phyloP scores from a whole-genome alignment of 1,140 invertebrate genomes.

The Acromyrmex heyeri region DNA sequence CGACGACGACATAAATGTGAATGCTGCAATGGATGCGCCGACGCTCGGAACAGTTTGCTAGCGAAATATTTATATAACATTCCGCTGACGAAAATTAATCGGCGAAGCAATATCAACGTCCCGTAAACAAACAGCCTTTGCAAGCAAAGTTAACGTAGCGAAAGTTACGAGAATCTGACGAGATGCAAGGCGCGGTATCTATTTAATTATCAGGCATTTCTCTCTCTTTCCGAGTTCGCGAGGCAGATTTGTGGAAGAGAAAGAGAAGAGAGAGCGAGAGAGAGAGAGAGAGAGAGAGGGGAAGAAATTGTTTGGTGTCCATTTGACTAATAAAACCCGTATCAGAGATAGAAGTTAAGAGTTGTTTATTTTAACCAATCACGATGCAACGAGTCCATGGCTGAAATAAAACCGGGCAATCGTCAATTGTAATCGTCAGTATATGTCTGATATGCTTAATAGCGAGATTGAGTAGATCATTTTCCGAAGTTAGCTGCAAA shows the following conservation, averaged over 20 bases:
- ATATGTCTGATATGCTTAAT: neutral
- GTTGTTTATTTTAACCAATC: too few relatives aligned
- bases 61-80: constrained; percentile 19
- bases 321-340: neutral
- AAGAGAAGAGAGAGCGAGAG: neutral
- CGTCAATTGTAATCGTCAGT: too few relatives aligned
- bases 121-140: constrained; percentile 1
- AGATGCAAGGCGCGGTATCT: neutral
- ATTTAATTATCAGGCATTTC: neutral
- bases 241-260: neutral
- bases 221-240: neutral
- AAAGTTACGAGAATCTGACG: neutral
- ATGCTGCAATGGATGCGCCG: constrained; percentile 6
- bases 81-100: constrained; percentile 21
- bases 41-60: constrained; percentile 25
- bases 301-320: neutral
- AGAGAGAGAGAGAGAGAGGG: too few relatives aligned
- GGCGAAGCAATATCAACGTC: neutral
- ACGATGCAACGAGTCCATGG: too few relatives aligned
- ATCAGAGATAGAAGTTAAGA: too few relatives aligned
- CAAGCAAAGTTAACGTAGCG: neutral
- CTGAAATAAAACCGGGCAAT: too few relatives aligned
- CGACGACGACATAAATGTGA: constrained; percentile 17
- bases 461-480: neutral
- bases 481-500: neutral